Percentiles rank a stretch among this genome's conserved stretches.
These are phyloP conservation scores for Lamellibrachia luymesi DNA, from an alignment of 1,140 invertebrate genomes.

Conservation along the genomic window DNA sequence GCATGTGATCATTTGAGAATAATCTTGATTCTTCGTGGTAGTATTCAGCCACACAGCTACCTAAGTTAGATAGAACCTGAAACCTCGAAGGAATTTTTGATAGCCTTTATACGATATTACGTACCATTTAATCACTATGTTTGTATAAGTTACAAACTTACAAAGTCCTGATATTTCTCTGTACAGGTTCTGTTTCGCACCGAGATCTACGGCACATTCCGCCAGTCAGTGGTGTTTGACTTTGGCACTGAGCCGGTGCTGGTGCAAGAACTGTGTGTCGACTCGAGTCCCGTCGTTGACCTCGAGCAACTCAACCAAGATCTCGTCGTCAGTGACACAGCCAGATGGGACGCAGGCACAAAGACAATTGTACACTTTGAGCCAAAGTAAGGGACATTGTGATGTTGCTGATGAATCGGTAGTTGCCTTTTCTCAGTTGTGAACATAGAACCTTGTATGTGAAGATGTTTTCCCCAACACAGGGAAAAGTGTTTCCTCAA, in stretches of 20 bases:
- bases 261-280: constrained; percentile 72
- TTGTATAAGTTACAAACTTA: neutral
- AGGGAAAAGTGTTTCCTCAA: too few relatives aligned
- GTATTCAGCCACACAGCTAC: neutral
- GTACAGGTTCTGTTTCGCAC: constrained; percentile 68
- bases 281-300: constrained; percentile 72
- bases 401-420: neutral
- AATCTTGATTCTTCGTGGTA: neutral
- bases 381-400: constrained; percentile 44
- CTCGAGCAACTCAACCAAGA: constrained; percentile 68
- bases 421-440: too few relatives aligned
- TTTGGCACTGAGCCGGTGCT: constrained; percentile 72
- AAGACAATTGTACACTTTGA: constrained; percentile 67
- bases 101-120: too few relatives aligned
- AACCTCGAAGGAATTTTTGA: neutral
- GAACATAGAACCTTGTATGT: too few relatives aligned
- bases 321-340: constrained; percentile 55
- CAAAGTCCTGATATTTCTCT: constrained; percentile 2
- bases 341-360: constrained; percentile 65
- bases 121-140: neutral
- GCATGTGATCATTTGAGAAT: neutral
- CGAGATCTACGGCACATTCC: constrained; percentile 76
- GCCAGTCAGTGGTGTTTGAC: constrained; percentile 77
- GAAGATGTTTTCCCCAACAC: too few relatives aligned
- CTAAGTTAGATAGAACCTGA: neutral